A percentile compares a stretch with the other conserved stretches of the same genome.
phyloP scores from a whole-genome alignment of 92 coral and sea anemone species.

The Porites divaricata region DNA sequence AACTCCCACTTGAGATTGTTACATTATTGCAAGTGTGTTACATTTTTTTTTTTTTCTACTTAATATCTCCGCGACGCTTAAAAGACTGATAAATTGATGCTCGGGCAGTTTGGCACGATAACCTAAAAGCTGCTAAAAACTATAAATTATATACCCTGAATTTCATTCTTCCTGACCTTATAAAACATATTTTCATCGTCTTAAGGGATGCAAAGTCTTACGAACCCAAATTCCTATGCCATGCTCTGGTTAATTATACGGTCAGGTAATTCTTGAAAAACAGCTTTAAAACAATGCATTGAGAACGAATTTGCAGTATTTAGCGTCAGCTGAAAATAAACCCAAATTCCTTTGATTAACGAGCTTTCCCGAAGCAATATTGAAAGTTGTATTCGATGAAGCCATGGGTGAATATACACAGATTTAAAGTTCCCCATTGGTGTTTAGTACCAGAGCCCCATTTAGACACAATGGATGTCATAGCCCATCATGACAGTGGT shows the following conservation, averaged over 20 bases:
- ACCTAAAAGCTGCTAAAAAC: neutral
- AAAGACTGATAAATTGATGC: neutral
- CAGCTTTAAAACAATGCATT: neutral
- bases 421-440: constrained; percentile 29
- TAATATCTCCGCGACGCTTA: neutral
- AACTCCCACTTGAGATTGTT: constrained; percentile 33
- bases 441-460: constrained; percentile 10
- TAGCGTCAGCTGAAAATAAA: constrained; percentile 29
- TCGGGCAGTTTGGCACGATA: constrained; percentile 1
- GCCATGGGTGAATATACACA: constrained; percentile 22
- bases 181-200: too few species aligned
- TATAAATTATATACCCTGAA: too few species aligned
- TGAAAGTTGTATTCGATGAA: constrained; percentile 22
- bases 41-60: constrained; percentile 24
- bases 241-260: neutral
- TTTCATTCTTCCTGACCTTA: too few species aligned
- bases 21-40: constrained; percentile 43
- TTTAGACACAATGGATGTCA: constrained; percentile 67
- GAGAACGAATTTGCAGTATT: constrained; percentile 25
- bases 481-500: constrained; percentile 51
- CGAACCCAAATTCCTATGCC: neutral
- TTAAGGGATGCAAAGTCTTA: too few species aligned
- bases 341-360: constrained; percentile 36
- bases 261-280: neutral
- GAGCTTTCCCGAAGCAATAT: constrained; percentile 37